Conservation (phyloP, 2,113 vertebrate genomes). For the Sterrhoptilus dennistouni region DNA sequence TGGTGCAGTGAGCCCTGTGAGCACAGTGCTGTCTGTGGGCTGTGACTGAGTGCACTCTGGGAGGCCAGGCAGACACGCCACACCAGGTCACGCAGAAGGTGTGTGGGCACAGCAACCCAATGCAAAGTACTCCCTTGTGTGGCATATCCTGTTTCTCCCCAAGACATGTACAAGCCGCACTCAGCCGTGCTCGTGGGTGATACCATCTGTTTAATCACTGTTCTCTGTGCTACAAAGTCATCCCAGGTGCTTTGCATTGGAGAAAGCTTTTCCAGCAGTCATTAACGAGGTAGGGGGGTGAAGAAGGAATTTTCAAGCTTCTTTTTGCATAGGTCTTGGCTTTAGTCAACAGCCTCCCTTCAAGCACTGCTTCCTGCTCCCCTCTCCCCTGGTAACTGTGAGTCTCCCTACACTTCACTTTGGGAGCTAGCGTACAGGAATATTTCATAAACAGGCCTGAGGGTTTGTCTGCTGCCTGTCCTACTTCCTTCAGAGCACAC, state of each 20-base stretch:
- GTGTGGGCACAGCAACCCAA: neutral
- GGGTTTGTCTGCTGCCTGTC: slow-evolving; percentile 41
- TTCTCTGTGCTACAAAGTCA: neutral
- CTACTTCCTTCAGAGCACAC: slow-evolving; percentile 23
- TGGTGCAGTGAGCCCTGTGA: neutral
- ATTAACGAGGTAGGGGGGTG: neutral
- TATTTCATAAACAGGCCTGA: slow-evolving; percentile 25
- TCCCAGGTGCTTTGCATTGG: neutral
- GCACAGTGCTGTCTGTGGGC: neutral
- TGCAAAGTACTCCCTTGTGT: neutral
- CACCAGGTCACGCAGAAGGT: neutral
- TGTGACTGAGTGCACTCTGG: neutral
- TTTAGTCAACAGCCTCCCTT: neutral
- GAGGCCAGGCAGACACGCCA: neutral
- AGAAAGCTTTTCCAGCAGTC: neutral
- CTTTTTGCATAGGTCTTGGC: neutral
- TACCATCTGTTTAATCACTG: slow-evolving; percentile 3
- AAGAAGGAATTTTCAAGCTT: neutral
- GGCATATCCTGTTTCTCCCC: slow-evolving; percentile 17
- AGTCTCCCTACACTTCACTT: neutral
- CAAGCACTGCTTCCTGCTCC: neutral
- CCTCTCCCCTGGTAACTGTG: neutral
- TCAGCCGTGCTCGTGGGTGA: neutral
- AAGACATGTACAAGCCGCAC: neutral
- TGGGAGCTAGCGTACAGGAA: neutral